Percentiles rank a stretch among this genome's conserved stretches.
These are phyloP conservation scores for Oscheius onirici DNA, from an alignment of 2,888 invertebrate genomes.

Conservation along the genomic window DNA sequence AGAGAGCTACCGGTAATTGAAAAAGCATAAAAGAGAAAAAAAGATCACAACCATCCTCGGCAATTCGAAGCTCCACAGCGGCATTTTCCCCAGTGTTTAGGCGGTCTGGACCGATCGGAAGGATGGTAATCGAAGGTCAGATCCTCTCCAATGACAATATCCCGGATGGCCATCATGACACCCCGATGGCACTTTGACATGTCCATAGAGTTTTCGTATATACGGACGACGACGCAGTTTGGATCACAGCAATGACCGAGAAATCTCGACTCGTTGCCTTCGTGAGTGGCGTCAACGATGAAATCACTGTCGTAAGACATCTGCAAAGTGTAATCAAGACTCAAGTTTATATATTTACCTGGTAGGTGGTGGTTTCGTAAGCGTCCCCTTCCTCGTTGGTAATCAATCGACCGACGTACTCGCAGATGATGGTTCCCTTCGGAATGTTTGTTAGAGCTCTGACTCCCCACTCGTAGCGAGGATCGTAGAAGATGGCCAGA, in stretches of 20 bases:
- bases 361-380: background rate
- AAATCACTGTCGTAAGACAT: no score
- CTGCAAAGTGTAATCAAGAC: no score
- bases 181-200: background rate
- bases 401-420: conserved; percentile 31
- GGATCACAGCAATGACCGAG: conserved; percentile 10
- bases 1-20: no score
- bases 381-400: background rate
- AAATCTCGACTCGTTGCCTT: conserved; percentile 13
- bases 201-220: background rate
- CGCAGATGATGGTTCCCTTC: conserved; percentile 21
- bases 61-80: background rate
- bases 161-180: background rate
- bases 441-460: conserved; percentile 13
- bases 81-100: background rate
- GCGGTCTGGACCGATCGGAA: no score
- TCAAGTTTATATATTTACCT: no score
- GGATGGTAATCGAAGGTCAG: background rate
- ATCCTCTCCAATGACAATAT: background rate
- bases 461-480: conserved; percentile 18
- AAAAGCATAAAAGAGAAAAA: no score
- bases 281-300: background rate
- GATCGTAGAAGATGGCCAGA: conserved; percentile 19
- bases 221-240: background rate
- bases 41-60: background rate